phyloP scores from a whole-genome alignment of 2,888 invertebrate species.

The Thera britannica region DNA sequence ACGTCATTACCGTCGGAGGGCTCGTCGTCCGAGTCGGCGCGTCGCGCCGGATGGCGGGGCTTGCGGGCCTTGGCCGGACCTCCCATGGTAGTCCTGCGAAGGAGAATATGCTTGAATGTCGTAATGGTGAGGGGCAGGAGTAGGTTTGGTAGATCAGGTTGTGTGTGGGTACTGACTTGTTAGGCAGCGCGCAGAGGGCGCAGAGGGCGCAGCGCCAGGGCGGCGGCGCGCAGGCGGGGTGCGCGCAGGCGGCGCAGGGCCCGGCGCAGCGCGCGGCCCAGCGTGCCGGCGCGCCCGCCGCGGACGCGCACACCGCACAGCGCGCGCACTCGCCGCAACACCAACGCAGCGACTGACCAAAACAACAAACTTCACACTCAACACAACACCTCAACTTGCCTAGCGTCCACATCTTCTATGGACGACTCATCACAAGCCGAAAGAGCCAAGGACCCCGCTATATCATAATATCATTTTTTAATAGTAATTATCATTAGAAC shows the following conservation, averaged over 20 bases:
- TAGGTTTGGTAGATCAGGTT: conserved; percentile 22
- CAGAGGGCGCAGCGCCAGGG: conserved; percentile 65
- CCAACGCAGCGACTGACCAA: conserved; percentile 67
- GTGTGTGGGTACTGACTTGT: conserved; percentile 9
- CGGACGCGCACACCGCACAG: conserved; percentile 60
- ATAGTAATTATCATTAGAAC: too few species aligned
- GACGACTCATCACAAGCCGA: too few species aligned
- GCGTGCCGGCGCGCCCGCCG: conserved; percentile 40
- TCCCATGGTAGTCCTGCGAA: conserved; percentile 59
- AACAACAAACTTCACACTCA: not conserved
- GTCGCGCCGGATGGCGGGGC: conserved; percentile 57
- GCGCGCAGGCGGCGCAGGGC: conserved; percentile 65
- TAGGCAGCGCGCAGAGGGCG: conserved; percentile 32
- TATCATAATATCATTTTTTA: too few species aligned
- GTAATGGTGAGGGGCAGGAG: too few species aligned
- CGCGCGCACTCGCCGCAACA: conserved; percentile 71
- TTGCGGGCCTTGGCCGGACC: conserved; percentile 64
- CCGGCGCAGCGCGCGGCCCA: conserved; percentile 63
- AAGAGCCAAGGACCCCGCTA: too few species aligned
- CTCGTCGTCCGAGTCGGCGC: conserved; percentile 73
- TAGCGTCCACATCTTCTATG: not conserved
- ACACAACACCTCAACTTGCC: not conserved
- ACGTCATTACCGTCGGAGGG: conserved; percentile 79
- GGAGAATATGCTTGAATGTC: not conserved
- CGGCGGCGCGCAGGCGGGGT: conserved; percentile 47